phyloP scores from a whole-genome alignment of 2,888 invertebrate genomes.

The Epinotia ramella region DNA sequence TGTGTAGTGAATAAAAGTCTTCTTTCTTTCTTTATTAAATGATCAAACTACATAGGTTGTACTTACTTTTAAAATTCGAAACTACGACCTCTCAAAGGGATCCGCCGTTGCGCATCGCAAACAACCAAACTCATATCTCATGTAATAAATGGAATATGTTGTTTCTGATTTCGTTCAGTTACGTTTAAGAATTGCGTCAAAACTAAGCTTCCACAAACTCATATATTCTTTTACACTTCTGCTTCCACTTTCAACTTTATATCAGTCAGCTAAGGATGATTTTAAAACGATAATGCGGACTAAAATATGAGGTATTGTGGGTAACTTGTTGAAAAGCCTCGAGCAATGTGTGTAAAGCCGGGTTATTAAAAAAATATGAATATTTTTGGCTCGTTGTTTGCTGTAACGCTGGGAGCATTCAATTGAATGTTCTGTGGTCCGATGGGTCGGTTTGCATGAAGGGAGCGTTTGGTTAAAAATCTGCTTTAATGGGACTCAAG shows the following conservation, averaged over 20 bases:
- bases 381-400: slow-evolving; percentile 2
- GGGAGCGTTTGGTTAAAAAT: no score
- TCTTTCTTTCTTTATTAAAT: no score
- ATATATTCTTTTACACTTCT: neutral
- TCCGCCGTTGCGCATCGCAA: neutral
- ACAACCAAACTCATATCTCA: slow-evolving; percentile 13
- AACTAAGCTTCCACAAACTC: neutral
- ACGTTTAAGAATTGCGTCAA: slow-evolving; percentile 18
- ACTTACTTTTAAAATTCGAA: no score
- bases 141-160: slow-evolving; percentile 24
- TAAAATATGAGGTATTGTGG: neutral
- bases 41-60: no score
- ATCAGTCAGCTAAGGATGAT: neutral
- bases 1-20: no score
- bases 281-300: neutral
- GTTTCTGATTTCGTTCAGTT: slow-evolving; percentile 21
- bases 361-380: slow-evolving; percentile 27
- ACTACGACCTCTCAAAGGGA: no score
- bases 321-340: slow-evolving; percentile 1
- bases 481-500: no score
- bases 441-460: no score
- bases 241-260: neutral
- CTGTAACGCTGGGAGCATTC: neutral
- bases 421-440: neutral
- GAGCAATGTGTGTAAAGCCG: slow-evolving; percentile 4